phyloP scores from a whole-genome alignment of 2,797 vertebrate species.

The Gephyroberyx darwinii region DNA sequence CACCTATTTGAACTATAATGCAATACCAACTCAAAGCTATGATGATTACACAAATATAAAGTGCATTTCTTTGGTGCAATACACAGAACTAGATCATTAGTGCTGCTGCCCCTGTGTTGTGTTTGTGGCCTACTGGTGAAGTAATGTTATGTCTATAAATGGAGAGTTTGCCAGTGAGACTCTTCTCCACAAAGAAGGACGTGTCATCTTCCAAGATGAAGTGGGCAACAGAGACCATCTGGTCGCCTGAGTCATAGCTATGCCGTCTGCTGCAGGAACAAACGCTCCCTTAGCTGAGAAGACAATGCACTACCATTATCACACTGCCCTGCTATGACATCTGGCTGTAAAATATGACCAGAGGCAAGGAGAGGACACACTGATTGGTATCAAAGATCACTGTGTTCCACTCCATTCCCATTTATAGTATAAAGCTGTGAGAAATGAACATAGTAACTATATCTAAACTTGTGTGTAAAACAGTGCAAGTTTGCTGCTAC shows the following conservation, averaged over 20 bases:
- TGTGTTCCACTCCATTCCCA: slow-evolving; percentile 3
- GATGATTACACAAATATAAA: slow-evolving; percentile 28
- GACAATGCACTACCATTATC: slow-evolving; percentile 47
- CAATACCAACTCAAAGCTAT: slow-evolving; percentile 9
- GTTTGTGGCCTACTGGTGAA: slow-evolving; percentile 18
- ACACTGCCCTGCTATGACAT: slow-evolving; percentile 19
- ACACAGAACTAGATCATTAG: slow-evolving; percentile 23
- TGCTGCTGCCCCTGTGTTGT: slow-evolving; percentile 1
- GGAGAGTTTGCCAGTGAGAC: slow-evolving; percentile 42
- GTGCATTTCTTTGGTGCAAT: slow-evolving; percentile 25
- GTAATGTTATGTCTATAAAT: slow-evolving; percentile 46
- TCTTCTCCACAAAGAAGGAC: slow-evolving; percentile 44
- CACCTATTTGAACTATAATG: neutral
- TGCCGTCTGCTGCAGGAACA: slow-evolving; percentile 54
- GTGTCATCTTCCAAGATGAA: slow-evolving; percentile 63
- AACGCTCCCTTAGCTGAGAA: slow-evolving; percentile 40
- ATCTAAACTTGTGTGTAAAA: neutral
- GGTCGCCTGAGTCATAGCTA: slow-evolving; percentile 63
- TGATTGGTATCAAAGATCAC: slow-evolving; percentile 6
- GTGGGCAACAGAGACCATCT: slow-evolving; percentile 69
- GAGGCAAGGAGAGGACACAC: neutral
- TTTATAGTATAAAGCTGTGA: neutral
- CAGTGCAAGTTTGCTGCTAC: neutral
- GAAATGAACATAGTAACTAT: neutral
- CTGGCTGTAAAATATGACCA: slow-evolving; percentile 20